phyloP scores from a whole-genome alignment of 2,113 vertebrate species.

The Thalassarche chlororhynchos region DNA sequence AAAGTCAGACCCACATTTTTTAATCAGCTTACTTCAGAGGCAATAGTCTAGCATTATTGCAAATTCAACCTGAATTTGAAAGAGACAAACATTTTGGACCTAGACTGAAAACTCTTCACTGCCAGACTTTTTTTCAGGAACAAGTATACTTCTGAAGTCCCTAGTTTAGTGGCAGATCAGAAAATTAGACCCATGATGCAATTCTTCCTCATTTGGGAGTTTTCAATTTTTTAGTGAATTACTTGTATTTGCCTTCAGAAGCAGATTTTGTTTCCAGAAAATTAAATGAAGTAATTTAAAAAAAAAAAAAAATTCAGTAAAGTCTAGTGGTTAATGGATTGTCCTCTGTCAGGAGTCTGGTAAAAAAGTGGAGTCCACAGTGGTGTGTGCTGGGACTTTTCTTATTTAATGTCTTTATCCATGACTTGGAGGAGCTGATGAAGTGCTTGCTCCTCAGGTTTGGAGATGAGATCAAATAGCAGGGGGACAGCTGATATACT shows the following conservation, averaged over 20 bases:
- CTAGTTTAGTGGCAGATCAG: neutral
- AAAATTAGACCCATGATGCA: neutral
- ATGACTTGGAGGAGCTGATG: neutral
- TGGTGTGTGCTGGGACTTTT: neutral
- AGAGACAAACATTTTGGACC: neutral
- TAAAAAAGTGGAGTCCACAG: neutral
- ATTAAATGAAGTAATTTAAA: accelerated
- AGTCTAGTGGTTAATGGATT: neutral
- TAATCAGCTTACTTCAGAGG: neutral
- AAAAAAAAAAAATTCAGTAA: neutral
- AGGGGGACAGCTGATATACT: neutral
- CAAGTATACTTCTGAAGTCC: neutral
- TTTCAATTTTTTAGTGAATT: neutral
- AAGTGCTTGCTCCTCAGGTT: neutral
- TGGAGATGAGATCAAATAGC: neutral
- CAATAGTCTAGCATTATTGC: neutral
- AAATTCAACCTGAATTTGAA: neutral
- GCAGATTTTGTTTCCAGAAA: neutral
- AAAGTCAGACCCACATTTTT: neutral
- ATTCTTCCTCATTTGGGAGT: neutral
- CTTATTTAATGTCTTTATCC: too few relatives aligned
- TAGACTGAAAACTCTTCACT: neutral
- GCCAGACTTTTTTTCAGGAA: neutral
- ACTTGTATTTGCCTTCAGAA: neutral
- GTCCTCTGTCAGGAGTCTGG: neutral